Percentiles rank a stretch among this genome's conserved stretches.
These are phyloP conservation scores for Sicus ferrugineus DNA, from an alignment of 2,888 invertebrate species.

Conservation along the genomic window DNA sequence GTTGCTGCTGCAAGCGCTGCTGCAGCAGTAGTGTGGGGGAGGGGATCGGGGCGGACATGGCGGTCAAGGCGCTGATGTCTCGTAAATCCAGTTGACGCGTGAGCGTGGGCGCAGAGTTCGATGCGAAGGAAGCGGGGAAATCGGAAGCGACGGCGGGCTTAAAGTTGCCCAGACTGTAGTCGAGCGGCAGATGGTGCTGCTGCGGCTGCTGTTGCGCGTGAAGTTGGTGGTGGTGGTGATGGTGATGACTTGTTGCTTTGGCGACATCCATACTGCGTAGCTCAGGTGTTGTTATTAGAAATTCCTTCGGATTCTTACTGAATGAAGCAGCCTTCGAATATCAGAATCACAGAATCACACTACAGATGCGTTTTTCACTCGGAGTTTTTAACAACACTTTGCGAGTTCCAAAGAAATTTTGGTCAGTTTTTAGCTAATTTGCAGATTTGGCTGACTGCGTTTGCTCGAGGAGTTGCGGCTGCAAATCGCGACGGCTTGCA, in stretches of 20 bases:
- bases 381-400: not conserved
- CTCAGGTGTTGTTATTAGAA: constrained; percentile 31
- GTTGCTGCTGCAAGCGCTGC: constrained; percentile 53
- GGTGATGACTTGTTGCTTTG: constrained; percentile 44
- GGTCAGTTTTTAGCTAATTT: not conserved
- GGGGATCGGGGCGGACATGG: constrained; percentile 54
- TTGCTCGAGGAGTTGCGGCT: constrained; percentile 13
- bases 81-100: constrained; percentile 55
- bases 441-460: not conserved
- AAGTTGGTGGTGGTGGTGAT: constrained; percentile 46
- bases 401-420: not conserved
- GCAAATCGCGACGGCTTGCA: constrained; percentile 38
- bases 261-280: constrained; percentile 54
- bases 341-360: constrained; percentile 35
- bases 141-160: constrained; percentile 59
- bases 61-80: constrained; percentile 57
- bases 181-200: constrained; percentile 58
- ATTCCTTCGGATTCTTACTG: no score
- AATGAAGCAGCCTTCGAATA: no score
- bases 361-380: not conserved
- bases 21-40: constrained; percentile 57
- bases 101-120: constrained; percentile 40
- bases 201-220: constrained; percentile 42
- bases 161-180: constrained; percentile 61
- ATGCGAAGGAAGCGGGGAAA: constrained; percentile 48